phyloP scores from a whole-genome alignment of 1,140 invertebrate genomes.

The Drosophila orena region DNA sequence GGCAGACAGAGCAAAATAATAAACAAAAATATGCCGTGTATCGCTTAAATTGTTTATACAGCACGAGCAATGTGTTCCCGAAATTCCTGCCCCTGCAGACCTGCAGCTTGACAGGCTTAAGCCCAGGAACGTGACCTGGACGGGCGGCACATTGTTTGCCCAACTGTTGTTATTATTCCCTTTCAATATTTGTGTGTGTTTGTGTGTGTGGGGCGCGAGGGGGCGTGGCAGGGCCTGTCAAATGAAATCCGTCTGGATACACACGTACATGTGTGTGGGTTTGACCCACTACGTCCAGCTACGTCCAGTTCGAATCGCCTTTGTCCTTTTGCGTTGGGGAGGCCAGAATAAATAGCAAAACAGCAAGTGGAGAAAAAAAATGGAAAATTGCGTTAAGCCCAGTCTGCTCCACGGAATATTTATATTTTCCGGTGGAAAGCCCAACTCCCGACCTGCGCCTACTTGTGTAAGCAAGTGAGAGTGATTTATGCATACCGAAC shows the following conservation, averaged over 20 bases:
- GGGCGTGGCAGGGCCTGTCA: constrained; percentile 34
- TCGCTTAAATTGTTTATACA: constrained; percentile 79
- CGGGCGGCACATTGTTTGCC: constrained; percentile 68
- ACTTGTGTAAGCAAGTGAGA: constrained; percentile 83
- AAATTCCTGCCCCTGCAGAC: constrained; percentile 7
- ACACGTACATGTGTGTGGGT: constrained; percentile 1
- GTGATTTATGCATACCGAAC: constrained; percentile 76
- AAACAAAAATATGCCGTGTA: constrained; percentile 60
- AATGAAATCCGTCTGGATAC: constrained; percentile 39
- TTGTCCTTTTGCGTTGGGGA: constrained; percentile 26
- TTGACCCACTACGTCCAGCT: constrained; percentile 30
- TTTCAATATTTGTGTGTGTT: constrained; percentile 73
- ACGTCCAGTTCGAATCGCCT: constrained; percentile 13
- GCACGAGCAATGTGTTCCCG: constrained; percentile 45
- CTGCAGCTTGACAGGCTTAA: constrained; percentile 54
- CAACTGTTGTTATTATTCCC: constrained; percentile 81
- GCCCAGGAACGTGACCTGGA: constrained; percentile 73
- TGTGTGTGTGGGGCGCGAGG: constrained; percentile 27
- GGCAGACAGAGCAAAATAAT: constrained; percentile 52
- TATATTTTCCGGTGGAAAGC: constrained; percentile 16
- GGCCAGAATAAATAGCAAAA: constrained; percentile 25
- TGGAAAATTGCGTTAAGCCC: constrained; percentile 74
- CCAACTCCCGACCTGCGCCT: constrained; percentile 51
- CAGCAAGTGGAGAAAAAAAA: constrained; percentile 55
- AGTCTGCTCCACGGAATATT: constrained; percentile 35